These are phyloP conservation scores for Macquaria ambigua DNA, from an alignment of 2,113 vertebrate species.

Conservation along the genomic window DNA sequence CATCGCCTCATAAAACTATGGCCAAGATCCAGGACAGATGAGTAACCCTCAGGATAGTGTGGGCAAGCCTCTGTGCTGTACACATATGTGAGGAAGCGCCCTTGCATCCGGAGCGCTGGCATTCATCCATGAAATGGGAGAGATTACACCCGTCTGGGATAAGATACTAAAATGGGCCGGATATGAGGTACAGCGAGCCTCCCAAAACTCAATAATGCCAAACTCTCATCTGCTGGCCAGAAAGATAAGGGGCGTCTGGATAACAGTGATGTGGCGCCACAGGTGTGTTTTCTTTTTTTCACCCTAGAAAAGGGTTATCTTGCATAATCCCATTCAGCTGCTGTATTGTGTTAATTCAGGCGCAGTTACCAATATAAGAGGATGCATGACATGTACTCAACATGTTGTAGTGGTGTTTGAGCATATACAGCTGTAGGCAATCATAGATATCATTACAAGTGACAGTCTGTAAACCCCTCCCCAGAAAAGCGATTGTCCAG, in stretches of 20 bases:
- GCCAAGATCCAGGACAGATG: conserved; percentile 60
- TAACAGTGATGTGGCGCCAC: conserved; percentile 57
- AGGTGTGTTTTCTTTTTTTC: conserved; percentile 51
- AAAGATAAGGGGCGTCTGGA: conserved; percentile 73
- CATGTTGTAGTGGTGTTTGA: not conserved
- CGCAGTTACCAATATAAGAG: conserved; percentile 20
- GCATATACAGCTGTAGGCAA: not conserved
- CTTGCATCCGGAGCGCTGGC: conserved; percentile 54
- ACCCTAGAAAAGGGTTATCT: conserved; percentile 58
- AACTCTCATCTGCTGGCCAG: conserved; percentile 67
- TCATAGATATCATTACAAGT: not conserved
- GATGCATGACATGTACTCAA: conserved; percentile 1
- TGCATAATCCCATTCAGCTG: conserved; percentile 64
- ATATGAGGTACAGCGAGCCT: conserved; percentile 70
- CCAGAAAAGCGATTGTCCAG: not conserved
- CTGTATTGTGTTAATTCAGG: conserved; percentile 52
- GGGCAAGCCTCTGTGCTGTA: conserved; percentile 34
- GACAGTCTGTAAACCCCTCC: not conserved
- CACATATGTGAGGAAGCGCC: conserved; percentile 47
- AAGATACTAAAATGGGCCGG: conserved; percentile 71
- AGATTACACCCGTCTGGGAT: conserved; percentile 77
- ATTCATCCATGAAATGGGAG: conserved; percentile 78
- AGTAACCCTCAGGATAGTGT: conserved; percentile 45
- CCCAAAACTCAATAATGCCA: conserved; percentile 74
- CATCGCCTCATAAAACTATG: conserved; percentile 64